Conservation (phyloP, 2,797 vertebrate genomes). For the Esox lucius region DNA sequence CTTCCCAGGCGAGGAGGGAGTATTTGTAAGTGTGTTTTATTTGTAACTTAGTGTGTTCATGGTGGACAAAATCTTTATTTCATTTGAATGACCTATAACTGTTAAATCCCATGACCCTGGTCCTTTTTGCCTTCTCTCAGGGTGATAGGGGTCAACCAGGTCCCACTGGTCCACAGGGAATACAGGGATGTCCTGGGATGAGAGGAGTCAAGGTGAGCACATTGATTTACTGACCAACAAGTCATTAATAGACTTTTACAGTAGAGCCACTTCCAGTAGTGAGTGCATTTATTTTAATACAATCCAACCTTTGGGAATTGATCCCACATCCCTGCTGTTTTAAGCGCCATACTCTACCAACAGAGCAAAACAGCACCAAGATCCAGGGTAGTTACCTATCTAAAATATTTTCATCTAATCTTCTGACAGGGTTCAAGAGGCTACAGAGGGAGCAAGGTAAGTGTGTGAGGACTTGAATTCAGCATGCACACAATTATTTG, state of each 20-base stretch:
- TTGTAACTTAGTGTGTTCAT: no score
- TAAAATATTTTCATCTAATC: neutral
- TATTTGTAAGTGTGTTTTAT: conserved; percentile 73
- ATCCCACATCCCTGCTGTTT: no score
- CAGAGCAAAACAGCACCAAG: neutral
- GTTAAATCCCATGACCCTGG: neutral
- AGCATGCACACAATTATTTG: neutral
- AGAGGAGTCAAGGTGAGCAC: conserved; percentile 77
- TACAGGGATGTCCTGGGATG: conserved; percentile 77
- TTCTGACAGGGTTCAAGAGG: conserved; percentile 79
- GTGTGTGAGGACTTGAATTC: conserved; percentile 41
- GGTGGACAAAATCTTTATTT: no score
- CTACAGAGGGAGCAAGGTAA: conserved; percentile 77
- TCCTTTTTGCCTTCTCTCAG: conserved; percentile 56
- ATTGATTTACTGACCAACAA: neutral
- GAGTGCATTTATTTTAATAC: no score
- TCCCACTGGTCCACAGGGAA: conserved; percentile 74
- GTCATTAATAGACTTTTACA: no score
- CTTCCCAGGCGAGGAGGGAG: conserved; percentile 86
- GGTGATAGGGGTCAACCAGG: conserved; percentile 80
- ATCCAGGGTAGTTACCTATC: neutral
- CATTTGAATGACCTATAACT: no score
- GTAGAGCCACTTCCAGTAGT: no score
- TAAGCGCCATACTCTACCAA: neutral
- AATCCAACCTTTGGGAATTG: no score